A percentile compares a stretch with the other conserved stretches of the same genome.
Conservation (phyloP, 2,797 vertebrate species). For the Darevskia nairensis region DNA sequence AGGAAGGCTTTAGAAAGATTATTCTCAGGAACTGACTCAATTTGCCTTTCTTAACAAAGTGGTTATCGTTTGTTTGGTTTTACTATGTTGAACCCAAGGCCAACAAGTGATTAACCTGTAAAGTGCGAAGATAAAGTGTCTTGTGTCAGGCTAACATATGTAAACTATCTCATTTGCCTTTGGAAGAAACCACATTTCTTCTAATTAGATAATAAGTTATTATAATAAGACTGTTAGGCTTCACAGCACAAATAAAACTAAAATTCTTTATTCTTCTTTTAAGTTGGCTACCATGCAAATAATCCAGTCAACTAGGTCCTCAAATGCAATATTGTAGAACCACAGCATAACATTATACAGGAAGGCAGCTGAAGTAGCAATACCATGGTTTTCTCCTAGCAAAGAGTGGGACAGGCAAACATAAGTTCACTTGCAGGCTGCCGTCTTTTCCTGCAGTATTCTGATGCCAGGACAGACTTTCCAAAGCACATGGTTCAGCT, state of each 20-base stretch:
- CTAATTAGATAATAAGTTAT: neutral
- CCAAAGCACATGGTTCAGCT: neutral
- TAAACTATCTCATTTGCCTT: neutral
- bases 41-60: neutral
- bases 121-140: neutral
- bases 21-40: neutral
- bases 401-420: too few relatives aligned
- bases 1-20: neutral
- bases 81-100: too few relatives aligned
- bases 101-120: neutral
- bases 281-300: too few relatives aligned
- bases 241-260: neutral
- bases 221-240: neutral
- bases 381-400: too few relatives aligned
- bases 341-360: neutral
- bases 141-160: neutral
- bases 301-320: neutral
- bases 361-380: neutral
- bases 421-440: neutral
- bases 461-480: neutral
- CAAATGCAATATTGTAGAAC: neutral
- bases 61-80: too few relatives aligned
- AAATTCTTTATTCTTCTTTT: neutral
- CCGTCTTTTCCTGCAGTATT: neutral
- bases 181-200: neutral